These are phyloP conservation scores for Ictidomys tridecemlineatus DNA, from an alignment of 2,113 vertebrate genomes.

Conservation along the genomic window DNA sequence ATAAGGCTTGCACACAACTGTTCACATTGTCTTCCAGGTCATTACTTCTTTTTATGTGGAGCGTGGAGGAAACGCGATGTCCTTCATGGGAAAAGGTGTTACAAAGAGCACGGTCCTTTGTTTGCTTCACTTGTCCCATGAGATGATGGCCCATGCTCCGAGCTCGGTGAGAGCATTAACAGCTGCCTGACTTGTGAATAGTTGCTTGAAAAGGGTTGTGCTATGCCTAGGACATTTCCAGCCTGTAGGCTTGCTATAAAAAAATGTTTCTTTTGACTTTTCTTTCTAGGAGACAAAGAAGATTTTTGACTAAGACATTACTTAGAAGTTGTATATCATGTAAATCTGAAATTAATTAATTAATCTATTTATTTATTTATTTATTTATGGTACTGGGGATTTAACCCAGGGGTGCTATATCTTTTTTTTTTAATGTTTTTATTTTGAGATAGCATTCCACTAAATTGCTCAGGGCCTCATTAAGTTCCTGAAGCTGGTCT, in stretches of 20 bases:
- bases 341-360: background rate
- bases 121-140: slow-evolving; percentile 96
- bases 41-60: slow-evolving; percentile 98
- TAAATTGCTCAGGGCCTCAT: too few species aligned
- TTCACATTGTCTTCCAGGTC: slow-evolving; percentile 88
- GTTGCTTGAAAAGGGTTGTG: background rate
- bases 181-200: background rate
- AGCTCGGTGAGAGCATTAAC: slow-evolving; percentile 87
- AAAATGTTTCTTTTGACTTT: background rate
- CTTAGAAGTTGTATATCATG: slow-evolving; percentile 23
- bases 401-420: too few species aligned
- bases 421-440: too few species aligned
- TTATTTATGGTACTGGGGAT: too few species aligned
- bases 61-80: slow-evolving; percentile 97
- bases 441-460: too few species aligned
- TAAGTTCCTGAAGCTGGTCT: too few species aligned
- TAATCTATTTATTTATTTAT: too few species aligned
- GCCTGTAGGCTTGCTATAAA: background rate
- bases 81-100: slow-evolving; percentile 99
- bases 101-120: slow-evolving; percentile 96
- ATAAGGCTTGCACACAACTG: slow-evolving; percentile 45
- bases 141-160: slow-evolving; percentile 92
- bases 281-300: background rate
- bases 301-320: background rate
- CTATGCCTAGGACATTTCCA: background rate